These are phyloP conservation scores for Phoenicopterus ruber DNA, from an alignment of 2,113 vertebrate genomes.

Conservation along the genomic window DNA sequence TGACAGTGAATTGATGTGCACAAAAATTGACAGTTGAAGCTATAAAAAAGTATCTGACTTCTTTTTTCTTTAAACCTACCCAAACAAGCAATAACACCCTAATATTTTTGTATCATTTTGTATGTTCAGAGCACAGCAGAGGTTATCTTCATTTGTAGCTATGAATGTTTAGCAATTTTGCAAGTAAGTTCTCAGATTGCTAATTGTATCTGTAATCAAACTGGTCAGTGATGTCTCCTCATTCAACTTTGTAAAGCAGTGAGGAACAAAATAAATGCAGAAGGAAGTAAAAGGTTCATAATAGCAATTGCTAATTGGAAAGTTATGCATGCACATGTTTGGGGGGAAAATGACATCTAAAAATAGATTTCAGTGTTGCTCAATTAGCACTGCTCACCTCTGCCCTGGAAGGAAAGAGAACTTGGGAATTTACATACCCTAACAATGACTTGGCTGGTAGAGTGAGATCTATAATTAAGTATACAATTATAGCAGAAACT, in stretches of 20 bases:
- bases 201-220: neutral
- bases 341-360: neutral
- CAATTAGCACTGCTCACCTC: neutral
- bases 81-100: neutral
- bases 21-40: neutral
- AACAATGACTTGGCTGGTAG: slow-evolving; percentile 22
- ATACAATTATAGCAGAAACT: neutral
- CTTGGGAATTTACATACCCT: neutral
- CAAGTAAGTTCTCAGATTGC: neutral
- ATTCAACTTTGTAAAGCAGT: neutral
- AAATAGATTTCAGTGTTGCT: neutral
- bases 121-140: neutral
- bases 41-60: neutral
- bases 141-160: neutral
- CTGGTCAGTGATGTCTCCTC: neutral
- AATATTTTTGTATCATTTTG: neutral
- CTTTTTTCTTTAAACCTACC: neutral
- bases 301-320: neutral
- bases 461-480: neutral
- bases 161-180: neutral
- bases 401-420: slow-evolving; percentile 18
- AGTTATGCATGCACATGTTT: neutral
- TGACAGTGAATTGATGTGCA: neutral
- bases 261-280: neutral
- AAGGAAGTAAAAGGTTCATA: neutral